Base-by-base conservation (phyloP, 2,888 invertebrate genomes). In the Calameuta pallipes region DNA sequence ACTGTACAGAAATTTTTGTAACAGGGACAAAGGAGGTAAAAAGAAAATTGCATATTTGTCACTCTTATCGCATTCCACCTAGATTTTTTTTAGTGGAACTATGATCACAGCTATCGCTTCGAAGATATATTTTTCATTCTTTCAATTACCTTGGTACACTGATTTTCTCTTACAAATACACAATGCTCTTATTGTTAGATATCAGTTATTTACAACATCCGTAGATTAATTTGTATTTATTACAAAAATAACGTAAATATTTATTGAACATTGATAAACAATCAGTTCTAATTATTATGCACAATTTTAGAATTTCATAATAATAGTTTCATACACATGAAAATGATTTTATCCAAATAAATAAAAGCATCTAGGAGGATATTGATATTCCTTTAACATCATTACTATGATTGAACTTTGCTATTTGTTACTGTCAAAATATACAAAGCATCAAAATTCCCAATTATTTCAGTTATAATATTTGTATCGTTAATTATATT, bases 231-330 rank as follows among this genome's bases (percentile, higher is more conserved):
- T 71, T 11, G 71, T 70, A 41, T 75, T 81, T 77, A 78, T 82
- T 82, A 80, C 73, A 82, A 80, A 82, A 82, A 78, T 80, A 83
- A 81, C 76, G 71, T 78, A 73, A 80, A 77, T 75, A 75, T 37
- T 56, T 56, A 56, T 56, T 56, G 56, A 56, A 56, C 23, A 56
- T 23, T 56, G 73, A 69, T 69, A 74, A 75, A 78, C n/a, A 77
- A 23, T 56, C 23, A 23, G 23, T 56, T 56, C 56, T 23, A 41
- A 41, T 9, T 2, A 56, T 56, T 23, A 23, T 56, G 56, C 56
- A 56, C 9, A 6, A 9, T 56, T 56, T 23, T 9, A 56, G 33
- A 31, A 12, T 71, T n/a, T 71, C 11, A 9, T 12, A 71, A 71
- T 33, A 31, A 31, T 71, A 34, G 12, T 3, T 23, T 9, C 6